Base-by-base conservation (phyloP, 1,140 invertebrate genomes). In the Euborellia annulipes region DNA sequence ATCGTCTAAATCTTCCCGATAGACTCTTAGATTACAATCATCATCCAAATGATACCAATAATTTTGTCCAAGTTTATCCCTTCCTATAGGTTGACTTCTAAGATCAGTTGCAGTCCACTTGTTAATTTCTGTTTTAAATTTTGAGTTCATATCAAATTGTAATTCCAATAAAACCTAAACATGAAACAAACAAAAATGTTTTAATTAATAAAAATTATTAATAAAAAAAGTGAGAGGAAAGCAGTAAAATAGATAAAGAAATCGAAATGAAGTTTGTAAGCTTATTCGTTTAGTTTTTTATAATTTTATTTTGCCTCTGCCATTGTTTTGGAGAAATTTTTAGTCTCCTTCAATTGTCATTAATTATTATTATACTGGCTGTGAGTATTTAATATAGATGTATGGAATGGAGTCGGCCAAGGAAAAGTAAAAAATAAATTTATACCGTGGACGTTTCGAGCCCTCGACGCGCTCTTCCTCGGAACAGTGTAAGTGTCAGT, bases 1-100 rank as follows among this genome's bases (percentile, higher is more conserved):
- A 58, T 96, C 91, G 67, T 96, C 92, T 45, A 85, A 75, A 60
- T 96, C 88, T 68, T 97, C 92, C 56, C 80, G 79, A 62, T 94
- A 98, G 18, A 98, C 75, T 50, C 87, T 72, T 36, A 97, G 69
- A 67, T 95, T 92, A 53, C 79, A 77, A 44, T 86, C 80, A 51
- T 80, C 73, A 62, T 97, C 92, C 48, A 88, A 68, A 55, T 94
- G 85, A 58, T 82, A 82, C 91, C 92, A 97, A 63, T 98, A 98
- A 6, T 79, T 71, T 58, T 85, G 74, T 7, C 94, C 93, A 56
- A 79, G 70, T 53, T 82, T 82, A 66, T 98, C 93, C 52, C 80
- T 71, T 17, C 94, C 94, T 50, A 95, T 69, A 2, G 93, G 91
- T 55, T 85, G 73, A 39, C 85, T 68, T 36, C 93, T 72, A 39